Percentiles rank a stretch among this genome's conserved stretches.
Evolutionary conservation across 1,140 invertebrate species (phyloP).

Genomic region (Odontomachus brunneus): DNA sequence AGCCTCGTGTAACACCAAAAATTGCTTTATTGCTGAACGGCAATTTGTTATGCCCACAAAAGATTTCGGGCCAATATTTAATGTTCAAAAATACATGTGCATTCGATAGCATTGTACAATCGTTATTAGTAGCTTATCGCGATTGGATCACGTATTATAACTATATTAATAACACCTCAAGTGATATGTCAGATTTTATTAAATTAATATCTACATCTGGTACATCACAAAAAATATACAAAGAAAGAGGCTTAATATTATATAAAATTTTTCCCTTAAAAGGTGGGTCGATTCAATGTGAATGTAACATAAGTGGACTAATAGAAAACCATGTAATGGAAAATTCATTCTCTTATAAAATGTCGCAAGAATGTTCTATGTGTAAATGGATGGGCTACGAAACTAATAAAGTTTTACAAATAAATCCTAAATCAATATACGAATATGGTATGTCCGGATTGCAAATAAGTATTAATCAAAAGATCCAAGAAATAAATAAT

Average conservation of each 20-base stretch:
- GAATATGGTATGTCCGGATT: not conserved
- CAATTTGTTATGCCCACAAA: constrained; percentile 27
- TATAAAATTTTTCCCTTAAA: constrained; percentile 11
- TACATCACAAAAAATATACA: constrained; percentile 22
- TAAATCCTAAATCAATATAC: not conserved
- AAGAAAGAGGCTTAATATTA: constrained; percentile 44
- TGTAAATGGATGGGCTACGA: not conserved
- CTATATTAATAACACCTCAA: constrained; percentile 3
- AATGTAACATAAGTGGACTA: constrained; percentile 20
- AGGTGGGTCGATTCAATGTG: constrained; percentile 22
- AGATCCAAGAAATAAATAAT: not conserved
- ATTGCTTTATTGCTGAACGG: constrained; percentile 44
- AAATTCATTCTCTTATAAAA: not conserved
- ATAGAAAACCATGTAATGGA: constrained; percentile 18
- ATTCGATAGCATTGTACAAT: constrained; percentile 46
- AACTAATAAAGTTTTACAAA: not conserved
- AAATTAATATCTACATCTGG: constrained; percentile 9
- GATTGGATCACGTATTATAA: constrained; percentile 35
- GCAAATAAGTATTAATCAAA: not conserved
- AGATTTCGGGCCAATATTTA: constrained; percentile 12
- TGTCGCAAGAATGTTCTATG: not conserved
- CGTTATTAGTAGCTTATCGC: constrained; percentile 28
- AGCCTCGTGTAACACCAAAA: constrained; percentile 18
- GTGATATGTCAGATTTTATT: constrained; percentile 26
- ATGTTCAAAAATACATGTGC: constrained; percentile 51